Evolutionary conservation across 2,113 vertebrate genomes (phyloP).

Genomic region (Saccopteryx bilineata): DNA sequence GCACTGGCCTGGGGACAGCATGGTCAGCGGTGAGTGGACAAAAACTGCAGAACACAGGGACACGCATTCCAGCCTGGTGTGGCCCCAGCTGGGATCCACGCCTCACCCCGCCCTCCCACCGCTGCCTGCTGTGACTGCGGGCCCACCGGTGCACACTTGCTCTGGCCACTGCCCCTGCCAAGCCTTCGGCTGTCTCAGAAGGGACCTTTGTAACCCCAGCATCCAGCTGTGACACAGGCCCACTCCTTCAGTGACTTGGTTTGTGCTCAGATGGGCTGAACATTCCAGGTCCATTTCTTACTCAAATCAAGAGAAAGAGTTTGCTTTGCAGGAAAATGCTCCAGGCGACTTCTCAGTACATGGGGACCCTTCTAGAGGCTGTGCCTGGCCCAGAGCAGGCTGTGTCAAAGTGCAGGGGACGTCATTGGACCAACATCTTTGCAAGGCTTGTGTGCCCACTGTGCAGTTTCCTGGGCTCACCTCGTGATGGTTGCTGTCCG

Average conservation of each 20-base stretch:
- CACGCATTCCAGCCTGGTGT: accelerated
- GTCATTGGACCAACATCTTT: accelerated
- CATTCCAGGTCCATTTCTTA: background rate
- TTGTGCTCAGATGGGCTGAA: background rate
- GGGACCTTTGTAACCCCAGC: background rate
- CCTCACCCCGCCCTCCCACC: background rate
- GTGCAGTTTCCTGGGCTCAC: background rate
- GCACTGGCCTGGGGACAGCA: background rate
- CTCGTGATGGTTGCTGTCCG: background rate
- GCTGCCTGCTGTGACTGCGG: background rate
- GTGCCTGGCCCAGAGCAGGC: too few species aligned
- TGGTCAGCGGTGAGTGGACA: background rate
- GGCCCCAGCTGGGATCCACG: background rate
- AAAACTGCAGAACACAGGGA: too few species aligned
- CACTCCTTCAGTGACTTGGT: background rate
- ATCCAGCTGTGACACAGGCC: background rate
- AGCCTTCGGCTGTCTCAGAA: background rate
- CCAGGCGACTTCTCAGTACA: background rate
- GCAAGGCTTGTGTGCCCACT: accelerated
- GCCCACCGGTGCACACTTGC: accelerated
- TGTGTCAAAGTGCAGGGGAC: background rate
- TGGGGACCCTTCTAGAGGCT: accelerated
- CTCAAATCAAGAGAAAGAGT: background rate
- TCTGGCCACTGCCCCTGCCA: background rate
- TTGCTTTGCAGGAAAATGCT: background rate